phyloP scores from a whole-genome alignment of 2,888 invertebrate genomes.

The Drosophila silvestris region DNA sequence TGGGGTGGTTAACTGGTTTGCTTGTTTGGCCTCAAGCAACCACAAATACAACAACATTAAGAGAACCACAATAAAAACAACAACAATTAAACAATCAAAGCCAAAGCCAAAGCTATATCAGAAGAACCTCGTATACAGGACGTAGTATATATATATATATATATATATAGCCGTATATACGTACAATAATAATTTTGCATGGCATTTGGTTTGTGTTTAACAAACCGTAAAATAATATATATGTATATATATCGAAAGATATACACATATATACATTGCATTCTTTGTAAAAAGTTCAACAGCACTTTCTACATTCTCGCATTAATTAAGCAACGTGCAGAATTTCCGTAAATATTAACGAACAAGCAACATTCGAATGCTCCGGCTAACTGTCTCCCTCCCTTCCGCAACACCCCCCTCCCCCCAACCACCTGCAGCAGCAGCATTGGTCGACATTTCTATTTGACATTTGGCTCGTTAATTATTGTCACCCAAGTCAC shows the following conservation, averaged over 20 bases:
- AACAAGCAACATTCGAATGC: background rate
- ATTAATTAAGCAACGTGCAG: constrained; percentile 43
- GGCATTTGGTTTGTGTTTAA: constrained; percentile 28
- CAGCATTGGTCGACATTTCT: background rate
- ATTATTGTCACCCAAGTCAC: constrained; percentile 40
- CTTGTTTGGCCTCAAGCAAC: constrained; percentile 53
- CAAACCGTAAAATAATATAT: background rate
- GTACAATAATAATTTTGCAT: constrained; percentile 1
- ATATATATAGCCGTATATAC: background rate
- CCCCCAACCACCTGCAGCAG: background rate
- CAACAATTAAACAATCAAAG: constrained; percentile 48
- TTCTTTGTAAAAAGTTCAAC: constrained; percentile 39
- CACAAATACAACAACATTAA: constrained; percentile 19
- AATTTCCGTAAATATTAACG: constrained; percentile 30
- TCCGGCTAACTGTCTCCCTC: background rate
- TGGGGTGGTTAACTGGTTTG: constrained; percentile 45
- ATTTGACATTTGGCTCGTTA: constrained; percentile 19
- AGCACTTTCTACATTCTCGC: constrained; percentile 61
- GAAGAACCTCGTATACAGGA: background rate
- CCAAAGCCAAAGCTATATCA: constrained; percentile 6
- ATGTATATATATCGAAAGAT: constrained; percentile 1
- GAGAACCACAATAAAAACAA: constrained; percentile 51
- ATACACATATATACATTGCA: background rate
- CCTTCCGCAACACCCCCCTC: too few species aligned
- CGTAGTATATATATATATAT: background rate